Conservation (phyloP, 1,140 invertebrate species). For the Elymnias hypermnestra region DNA sequence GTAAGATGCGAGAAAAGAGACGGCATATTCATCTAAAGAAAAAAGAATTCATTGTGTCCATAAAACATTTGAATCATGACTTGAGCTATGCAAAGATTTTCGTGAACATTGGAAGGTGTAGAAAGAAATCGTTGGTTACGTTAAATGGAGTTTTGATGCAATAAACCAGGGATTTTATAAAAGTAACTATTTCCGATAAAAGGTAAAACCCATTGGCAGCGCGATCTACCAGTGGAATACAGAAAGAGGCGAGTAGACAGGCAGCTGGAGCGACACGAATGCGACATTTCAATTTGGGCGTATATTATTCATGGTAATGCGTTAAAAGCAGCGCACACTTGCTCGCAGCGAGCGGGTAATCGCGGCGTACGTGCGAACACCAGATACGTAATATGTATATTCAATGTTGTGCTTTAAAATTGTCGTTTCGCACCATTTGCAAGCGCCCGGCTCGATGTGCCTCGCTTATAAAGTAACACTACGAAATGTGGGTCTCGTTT, state of each 20-base stretch:
- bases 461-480: conserved; percentile 62
- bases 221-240: conserved; percentile 47
- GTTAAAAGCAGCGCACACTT: conserved; percentile 68
- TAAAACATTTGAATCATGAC: too few species aligned
- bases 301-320: conserved; percentile 76
- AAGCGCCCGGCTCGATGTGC: conserved; percentile 47
- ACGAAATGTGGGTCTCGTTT: conserved; percentile 46
- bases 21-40: too few species aligned
- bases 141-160: too few species aligned
- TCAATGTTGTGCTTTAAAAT: conserved; percentile 70
- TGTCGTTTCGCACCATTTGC: conserved; percentile 70
- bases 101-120: too few species aligned
- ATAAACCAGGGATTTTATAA: not conserved
- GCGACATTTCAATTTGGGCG: conserved; percentile 74
- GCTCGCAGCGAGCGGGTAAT: conserved; percentile 53
- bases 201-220: conserved; percentile 58
- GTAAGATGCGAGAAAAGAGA: too few species aligned
- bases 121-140: not conserved
- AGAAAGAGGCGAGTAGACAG: conserved; percentile 53
- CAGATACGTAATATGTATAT: conserved; percentile 51
- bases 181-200: conserved; percentile 25
- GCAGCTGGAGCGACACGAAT: conserved; percentile 59
- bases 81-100: too few species aligned
- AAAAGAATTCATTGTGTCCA: too few species aligned
- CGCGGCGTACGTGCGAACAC: conserved; percentile 53